Evolutionary conservation across 2,797 vertebrate species (phyloP), one percentile per base, ranked within the genome.

Genomic region (Choloepus didactylus): DNA sequence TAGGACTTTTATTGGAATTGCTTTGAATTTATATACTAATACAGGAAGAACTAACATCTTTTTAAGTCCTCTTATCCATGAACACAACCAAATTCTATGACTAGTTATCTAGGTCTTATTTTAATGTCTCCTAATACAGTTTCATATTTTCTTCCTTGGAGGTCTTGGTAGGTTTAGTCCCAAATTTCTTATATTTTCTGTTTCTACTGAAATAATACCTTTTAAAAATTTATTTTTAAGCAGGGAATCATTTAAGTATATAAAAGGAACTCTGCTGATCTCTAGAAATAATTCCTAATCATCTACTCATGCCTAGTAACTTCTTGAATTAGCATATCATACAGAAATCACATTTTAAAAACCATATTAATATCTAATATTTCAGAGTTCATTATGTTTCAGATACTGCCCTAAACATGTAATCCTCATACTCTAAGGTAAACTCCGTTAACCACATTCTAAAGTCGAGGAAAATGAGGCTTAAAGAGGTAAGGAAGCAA

Each of bases 151-250:
- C 41, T 93, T 54, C 25, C 66, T 90, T 5, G 14, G 11, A 95
- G 25, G 14, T 46, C 73, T 91, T 80, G 6, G 59, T 70, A 87
- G 16, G 25, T 80, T 75, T 94, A 83, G 84, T 51, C 60, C 49
- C 60, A 67, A 64, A 95, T 67, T 76, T 75, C 76, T 94, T 83
- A 19, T 6, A 77, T 80, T 81, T 80, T 93, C 38, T 93, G 64
- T 85, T 91, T 21, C 21, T 75, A 91, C 29, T 80, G 23, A 79
- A 89, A 69, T 69, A 9, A 46, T 54, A 54, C 18, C 18, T 66
- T 83, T n/a, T 15, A 67, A 91, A 86, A 81, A 56, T 41, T 64
- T 46, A 92, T 38, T 62, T 69, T 94, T 64, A 85, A 73, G 66
- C 0, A 38, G 35, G 10, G 31, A 89, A 18, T 84, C 54, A 62